A percentile compares a stretch with the other conserved stretches of the same genome.
Conservation (phyloP, 2,888 invertebrate genomes). For the Julus scanicus region DNA sequence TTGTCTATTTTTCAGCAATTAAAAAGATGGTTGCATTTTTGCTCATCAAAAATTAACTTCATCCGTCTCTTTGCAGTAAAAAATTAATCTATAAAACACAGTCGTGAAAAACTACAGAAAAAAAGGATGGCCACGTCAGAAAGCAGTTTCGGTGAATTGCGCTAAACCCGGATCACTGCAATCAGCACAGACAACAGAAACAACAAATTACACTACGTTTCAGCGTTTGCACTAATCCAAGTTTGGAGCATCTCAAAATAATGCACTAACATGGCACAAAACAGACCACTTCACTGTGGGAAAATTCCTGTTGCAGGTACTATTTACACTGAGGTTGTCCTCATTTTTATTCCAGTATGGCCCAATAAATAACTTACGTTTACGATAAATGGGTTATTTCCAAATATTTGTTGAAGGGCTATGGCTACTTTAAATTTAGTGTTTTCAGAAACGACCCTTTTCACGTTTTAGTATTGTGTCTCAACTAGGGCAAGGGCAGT, state of each 20-base stretch:
- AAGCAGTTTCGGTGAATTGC: no score
- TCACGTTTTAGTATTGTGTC: not conserved
- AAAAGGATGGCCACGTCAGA: not conserved
- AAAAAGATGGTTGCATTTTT: slow-evolving; percentile 10
- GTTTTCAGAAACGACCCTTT: not conserved
- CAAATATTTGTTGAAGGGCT: not conserved
- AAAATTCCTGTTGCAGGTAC: not conserved
- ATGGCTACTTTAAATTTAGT: not conserved
- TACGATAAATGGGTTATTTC: not conserved
- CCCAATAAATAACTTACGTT: not conserved
- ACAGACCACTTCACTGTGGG: not conserved
- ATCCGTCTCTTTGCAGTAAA: not conserved
- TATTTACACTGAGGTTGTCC: not conserved
- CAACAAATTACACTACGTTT: not conserved
- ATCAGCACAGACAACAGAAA: not conserved
- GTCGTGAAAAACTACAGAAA: not conserved
- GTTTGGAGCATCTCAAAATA: not conserved
- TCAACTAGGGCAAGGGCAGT: slow-evolving; percentile 1
- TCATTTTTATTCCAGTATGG: not conserved
- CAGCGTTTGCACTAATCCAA: not conserved
- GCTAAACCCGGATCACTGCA: not conserved
- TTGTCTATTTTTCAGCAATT: not conserved
- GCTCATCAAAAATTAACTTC: slow-evolving; percentile 11
- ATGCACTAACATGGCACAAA: not conserved
- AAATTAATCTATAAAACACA: slow-evolving; percentile 17